Percentiles rank a stretch among this genome's conserved stretches.
These are phyloP conservation scores for Sipunculus nudus DNA, from an alignment of 2,888 invertebrate species.

Conservation along the genomic window DNA sequence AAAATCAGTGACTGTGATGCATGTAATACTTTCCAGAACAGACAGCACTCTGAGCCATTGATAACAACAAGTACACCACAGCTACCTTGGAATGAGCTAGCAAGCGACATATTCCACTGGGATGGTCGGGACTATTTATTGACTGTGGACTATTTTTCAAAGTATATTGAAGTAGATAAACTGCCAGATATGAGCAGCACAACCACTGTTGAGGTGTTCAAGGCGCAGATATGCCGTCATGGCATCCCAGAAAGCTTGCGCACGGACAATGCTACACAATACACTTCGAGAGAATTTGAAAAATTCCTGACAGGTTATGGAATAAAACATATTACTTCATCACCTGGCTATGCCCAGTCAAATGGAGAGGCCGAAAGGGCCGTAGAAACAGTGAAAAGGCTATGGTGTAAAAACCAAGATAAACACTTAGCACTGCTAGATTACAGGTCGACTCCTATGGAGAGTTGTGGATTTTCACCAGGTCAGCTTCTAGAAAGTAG, in stretches of 20 bases:
- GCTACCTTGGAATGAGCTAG: too few species aligned
- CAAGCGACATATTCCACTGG: too few species aligned
- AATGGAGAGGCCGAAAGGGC: constrained; percentile 44
- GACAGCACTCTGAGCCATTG: too few species aligned
- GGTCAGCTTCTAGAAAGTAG: constrained; percentile 35
- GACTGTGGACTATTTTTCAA: constrained; percentile 34
- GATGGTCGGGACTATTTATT: constrained; percentile 30
- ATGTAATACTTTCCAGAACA: too few species aligned
- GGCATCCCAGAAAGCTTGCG: constrained; percentile 24
- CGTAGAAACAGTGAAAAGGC: constrained; percentile 38
- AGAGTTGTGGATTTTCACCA: constrained; percentile 26
- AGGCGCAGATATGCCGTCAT: constrained; percentile 25
- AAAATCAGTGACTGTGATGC: not conserved
- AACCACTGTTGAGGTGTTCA: constrained; percentile 24
- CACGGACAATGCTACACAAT: constrained; percentile 28
- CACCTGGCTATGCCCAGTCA: constrained; percentile 37
- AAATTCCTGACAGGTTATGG: constrained; percentile 28
- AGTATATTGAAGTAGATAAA: constrained; percentile 32
- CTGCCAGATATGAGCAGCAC: constrained; percentile 19
- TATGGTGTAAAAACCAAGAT: constrained; percentile 36
- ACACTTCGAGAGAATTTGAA: constrained; percentile 30
- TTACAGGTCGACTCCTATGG: constrained; percentile 35
- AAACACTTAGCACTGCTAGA: constrained; percentile 30
- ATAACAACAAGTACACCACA: too few species aligned
- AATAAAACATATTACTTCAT: constrained; percentile 37